phyloP scores from a whole-genome alignment of 2,113 vertebrate species.

The Murina feae region DNA sequence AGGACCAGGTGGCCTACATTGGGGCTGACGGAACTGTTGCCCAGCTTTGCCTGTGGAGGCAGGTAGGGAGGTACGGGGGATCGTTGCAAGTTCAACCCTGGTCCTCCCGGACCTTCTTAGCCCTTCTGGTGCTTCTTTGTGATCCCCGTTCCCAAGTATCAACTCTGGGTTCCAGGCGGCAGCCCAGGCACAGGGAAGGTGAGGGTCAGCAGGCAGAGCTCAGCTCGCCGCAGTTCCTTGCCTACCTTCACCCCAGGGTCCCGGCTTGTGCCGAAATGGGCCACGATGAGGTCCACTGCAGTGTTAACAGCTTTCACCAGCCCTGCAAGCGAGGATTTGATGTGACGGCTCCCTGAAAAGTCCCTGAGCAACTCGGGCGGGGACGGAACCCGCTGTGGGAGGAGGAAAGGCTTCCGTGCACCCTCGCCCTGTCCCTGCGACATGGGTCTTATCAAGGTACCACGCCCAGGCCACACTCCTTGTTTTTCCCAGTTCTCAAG shows the following conservation, averaged over 20 bases:
- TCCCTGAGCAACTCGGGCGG: too few species aligned
- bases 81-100: neutral
- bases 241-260: constrained; percentile 94
- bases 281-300: constrained; percentile 96
- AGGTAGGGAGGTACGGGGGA: neutral
- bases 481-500: neutral
- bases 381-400: neutral
- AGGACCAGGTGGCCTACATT: constrained; percentile 96
- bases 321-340: constrained; percentile 74
- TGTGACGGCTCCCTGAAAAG: neutral
- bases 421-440: neutral
- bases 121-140: neutral
- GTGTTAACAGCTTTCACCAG: constrained; percentile 95
- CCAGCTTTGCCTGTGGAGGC: constrained; percentile 90
- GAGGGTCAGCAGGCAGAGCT: neutral
- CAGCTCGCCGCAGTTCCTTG: neutral
- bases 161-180: neutral
- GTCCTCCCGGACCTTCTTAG: neutral
- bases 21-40: constrained; percentile 97
- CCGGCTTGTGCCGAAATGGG: constrained; percentile 95
- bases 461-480: neutral
- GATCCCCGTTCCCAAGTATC: neutral
- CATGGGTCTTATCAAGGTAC: neutral
- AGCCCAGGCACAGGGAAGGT: too few species aligned
- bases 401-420: neutral